These are phyloP conservation scores for Agrochola circellaris DNA, from an alignment of 2,888 invertebrate species.

Conservation along the genomic window DNA sequence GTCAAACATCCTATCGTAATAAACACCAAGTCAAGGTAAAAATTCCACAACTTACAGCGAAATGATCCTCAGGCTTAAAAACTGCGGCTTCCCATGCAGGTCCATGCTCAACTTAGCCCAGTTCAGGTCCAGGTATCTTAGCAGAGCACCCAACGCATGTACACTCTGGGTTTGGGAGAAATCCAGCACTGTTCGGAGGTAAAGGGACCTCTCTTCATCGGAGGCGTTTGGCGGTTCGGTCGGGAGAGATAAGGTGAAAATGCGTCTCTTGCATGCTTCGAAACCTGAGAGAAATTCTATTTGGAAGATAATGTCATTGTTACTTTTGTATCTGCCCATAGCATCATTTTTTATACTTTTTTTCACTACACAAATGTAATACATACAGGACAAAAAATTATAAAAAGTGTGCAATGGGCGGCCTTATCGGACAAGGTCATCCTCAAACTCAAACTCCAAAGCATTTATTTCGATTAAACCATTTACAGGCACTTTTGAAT, in stretches of 20 bases:
- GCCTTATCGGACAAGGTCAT: too few species aligned
- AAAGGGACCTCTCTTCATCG: slow-evolving; percentile 90
- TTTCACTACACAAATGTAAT: too few species aligned
- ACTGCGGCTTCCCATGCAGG: slow-evolving; percentile 87
- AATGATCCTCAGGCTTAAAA: slow-evolving; percentile 90
- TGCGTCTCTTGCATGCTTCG: slow-evolving; percentile 90
- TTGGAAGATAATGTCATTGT: too few species aligned
- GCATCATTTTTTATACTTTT: too few species aligned
- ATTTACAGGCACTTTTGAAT: too few species aligned
- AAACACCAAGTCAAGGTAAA: not conserved
- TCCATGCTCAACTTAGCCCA: slow-evolving; percentile 90
- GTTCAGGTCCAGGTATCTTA: slow-evolving; percentile 93
- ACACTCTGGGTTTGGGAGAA: slow-evolving; percentile 92
- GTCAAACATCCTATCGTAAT: not conserved
- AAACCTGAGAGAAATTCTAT: slow-evolving; percentile 79
- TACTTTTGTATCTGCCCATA: too few species aligned
- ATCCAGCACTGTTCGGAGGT: slow-evolving; percentile 92
- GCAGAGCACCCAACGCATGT: slow-evolving; percentile 93
- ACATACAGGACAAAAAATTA: too few species aligned
- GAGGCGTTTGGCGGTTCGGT: slow-evolving; percentile 88
- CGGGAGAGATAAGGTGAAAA: slow-evolving; percentile 89
- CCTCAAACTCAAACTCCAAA: too few species aligned
- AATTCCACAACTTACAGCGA: slow-evolving; percentile 89
- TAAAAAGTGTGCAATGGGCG: too few species aligned
- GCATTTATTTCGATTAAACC: too few species aligned